phyloP scores from a whole-genome alignment of 2,888 invertebrate genomes.

The Apeira syringaria region DNA sequence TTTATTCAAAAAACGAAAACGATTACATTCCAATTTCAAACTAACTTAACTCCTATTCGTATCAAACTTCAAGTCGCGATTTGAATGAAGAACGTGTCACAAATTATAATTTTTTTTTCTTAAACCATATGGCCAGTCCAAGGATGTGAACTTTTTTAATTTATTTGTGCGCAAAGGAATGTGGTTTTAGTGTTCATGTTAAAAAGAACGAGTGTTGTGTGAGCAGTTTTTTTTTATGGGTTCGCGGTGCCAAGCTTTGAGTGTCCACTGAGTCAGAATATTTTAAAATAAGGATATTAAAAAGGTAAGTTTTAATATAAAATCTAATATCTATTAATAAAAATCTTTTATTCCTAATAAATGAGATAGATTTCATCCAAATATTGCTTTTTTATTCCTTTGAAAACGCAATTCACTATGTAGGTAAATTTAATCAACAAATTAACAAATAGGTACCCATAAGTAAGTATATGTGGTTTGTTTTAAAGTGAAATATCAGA shows the following conservation, averaged over 20 bases:
- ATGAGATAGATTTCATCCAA: too few species aligned
- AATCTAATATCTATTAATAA: too few species aligned
- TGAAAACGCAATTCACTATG: too few species aligned
- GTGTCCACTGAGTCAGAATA: constrained; percentile 32
- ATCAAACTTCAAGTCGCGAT: constrained; percentile 10
- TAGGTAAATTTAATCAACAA: too few species aligned
- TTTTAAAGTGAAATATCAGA: too few species aligned
- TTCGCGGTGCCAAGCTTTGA: constrained; percentile 42
- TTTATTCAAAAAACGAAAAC: constrained; percentile 61
- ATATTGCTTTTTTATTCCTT: too few species aligned
- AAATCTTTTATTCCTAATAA: too few species aligned
- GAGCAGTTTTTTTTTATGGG: constrained; percentile 53
- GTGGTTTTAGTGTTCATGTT: constrained; percentile 63
- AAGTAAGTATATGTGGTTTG: too few species aligned
- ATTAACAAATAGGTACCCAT: too few species aligned
- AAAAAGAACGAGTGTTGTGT: constrained; percentile 67
- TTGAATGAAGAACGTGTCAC: constrained; percentile 35
- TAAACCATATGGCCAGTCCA: constrained; percentile 50
- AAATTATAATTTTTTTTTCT: constrained; percentile 28
- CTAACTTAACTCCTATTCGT: constrained; percentile 33
- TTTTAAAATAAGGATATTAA: constrained; percentile 36
- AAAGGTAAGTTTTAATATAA: constrained; percentile 41
- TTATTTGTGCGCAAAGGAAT: constrained; percentile 57
- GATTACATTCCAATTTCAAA: constrained; percentile 46
- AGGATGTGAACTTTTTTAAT: constrained; percentile 63